Conservation (phyloP, 2,113 vertebrate genomes). For the Siniperca knerii region DNA sequence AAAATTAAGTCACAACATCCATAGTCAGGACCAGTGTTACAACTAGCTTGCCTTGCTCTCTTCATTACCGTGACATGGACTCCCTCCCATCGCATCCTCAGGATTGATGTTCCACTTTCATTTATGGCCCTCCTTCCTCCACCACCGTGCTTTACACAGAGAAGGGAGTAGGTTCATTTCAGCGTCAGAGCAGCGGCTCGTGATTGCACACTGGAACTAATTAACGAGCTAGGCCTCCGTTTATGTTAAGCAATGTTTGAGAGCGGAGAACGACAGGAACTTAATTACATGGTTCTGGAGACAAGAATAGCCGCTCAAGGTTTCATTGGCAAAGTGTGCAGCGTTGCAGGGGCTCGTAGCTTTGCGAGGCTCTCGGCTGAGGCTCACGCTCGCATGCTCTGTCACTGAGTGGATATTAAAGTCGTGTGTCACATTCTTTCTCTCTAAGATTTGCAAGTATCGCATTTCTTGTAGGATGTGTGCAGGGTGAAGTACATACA, state of each 20-base stretch:
- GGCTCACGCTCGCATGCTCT: slow-evolving; percentile 18
- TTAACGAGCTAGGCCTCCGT: slow-evolving; percentile 72
- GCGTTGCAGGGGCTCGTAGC: slow-evolving; percentile 16
- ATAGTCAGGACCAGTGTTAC: slow-evolving; percentile 41
- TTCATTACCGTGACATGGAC: slow-evolving; percentile 67
- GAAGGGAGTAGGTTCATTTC: slow-evolving; percentile 56
- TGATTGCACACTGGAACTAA: slow-evolving; percentile 79
- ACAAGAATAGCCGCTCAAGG: slow-evolving; percentile 68
- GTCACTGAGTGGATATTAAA: slow-evolving; percentile 52
- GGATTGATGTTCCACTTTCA: slow-evolving; percentile 76
- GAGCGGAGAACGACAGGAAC: slow-evolving; percentile 70
- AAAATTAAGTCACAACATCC: slow-evolving; percentile 4
- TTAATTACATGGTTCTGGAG: slow-evolving; percentile 75
- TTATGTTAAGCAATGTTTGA: slow-evolving; percentile 75
- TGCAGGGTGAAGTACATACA: slow-evolving; percentile 34
- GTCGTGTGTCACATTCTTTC: slow-evolving; percentile 62
- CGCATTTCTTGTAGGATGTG: slow-evolving; percentile 34
- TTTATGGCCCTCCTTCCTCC: slow-evolving; percentile 43
- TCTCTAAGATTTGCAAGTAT: slow-evolving; percentile 52
- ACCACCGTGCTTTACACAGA: slow-evolving; percentile 35
- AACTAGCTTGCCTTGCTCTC: slow-evolving; percentile 47
- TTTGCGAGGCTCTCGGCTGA: slow-evolving; percentile 25
- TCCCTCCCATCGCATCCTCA: slow-evolving; percentile 38
- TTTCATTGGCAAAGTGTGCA: slow-evolving; percentile 47
- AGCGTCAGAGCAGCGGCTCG: slow-evolving; percentile 60